Evolutionary conservation across 1,140 invertebrate species (phyloP).

Genomic region (Homalodisca vitripennis): DNA sequence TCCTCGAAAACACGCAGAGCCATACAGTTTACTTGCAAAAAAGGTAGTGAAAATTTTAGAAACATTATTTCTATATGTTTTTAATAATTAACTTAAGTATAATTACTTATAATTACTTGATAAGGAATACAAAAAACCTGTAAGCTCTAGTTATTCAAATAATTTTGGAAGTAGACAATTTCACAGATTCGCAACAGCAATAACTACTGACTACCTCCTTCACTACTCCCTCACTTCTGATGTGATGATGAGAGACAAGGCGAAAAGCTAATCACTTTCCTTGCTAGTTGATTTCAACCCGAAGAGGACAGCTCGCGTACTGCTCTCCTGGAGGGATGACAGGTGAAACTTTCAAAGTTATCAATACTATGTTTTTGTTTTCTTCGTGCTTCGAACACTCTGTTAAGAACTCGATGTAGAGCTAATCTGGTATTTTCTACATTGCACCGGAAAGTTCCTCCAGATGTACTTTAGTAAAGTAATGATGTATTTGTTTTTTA

Average conservation of each 20-base stretch:
- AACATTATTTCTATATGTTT: no score
- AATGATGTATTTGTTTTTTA: no score
- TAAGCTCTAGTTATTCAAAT: no score
- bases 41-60: no score
- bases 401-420: neutral
- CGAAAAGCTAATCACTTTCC: neutral
- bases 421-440: constrained; percentile 14
- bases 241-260: neutral
- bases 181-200: neutral
- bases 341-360: neutral
- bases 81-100: no score
- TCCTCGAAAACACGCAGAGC: no score
- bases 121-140: no score
- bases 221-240: neutral
- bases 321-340: constrained; percentile 1
- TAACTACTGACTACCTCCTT: neutral
- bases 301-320: neutral
- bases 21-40: no score
- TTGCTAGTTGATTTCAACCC: neutral
- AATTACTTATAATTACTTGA: no score
- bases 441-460: no score
- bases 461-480: no score
- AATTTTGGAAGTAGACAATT: no score
- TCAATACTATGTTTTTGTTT: neutral
- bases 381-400: neutral